These are phyloP conservation scores for Tetramorium alpestre DNA, from an alignment of 1,140 invertebrate genomes.

Conservation along the genomic window DNA sequence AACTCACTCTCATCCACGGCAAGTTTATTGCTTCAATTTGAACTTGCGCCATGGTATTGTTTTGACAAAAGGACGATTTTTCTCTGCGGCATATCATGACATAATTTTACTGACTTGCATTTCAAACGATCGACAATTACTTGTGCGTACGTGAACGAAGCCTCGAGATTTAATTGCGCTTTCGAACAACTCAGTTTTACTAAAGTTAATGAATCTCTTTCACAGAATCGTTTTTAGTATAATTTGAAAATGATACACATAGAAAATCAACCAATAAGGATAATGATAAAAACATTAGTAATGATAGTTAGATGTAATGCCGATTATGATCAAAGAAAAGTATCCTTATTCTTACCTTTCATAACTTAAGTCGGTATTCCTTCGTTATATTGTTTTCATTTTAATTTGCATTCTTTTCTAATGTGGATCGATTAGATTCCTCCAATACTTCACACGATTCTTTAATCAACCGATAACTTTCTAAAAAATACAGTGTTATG, in stretches of 20 bases:
- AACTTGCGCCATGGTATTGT: background rate
- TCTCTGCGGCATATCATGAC: slow-evolving; percentile 20
- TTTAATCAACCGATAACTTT: slow-evolving; percentile 26
- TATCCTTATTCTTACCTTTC: background rate
- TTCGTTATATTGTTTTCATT: background rate
- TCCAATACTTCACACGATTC: background rate
- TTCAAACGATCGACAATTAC: background rate
- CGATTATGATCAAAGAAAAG: slow-evolving; percentile 15
- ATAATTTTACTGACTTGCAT: slow-evolving; percentile 28
- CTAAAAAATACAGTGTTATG: background rate
- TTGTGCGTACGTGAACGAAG: background rate
- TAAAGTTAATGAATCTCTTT: background rate
- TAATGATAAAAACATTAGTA: slow-evolving; percentile 36
- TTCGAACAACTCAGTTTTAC: background rate
- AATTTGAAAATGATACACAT: slow-evolving; percentile 18
- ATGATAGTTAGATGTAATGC: slow-evolving; percentile 30
- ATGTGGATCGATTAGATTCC: slow-evolving; percentile 3
- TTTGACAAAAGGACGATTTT: slow-evolving; percentile 12
- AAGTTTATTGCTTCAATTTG: background rate
- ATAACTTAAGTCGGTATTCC: background rate
- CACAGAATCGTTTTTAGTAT: slow-evolving; percentile 1
- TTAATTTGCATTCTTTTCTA: background rate
- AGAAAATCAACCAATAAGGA: slow-evolving; percentile 45
- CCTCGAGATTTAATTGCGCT: background rate
- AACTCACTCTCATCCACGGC: slow-evolving; percentile 6